These are phyloP conservation scores for Cybosia mesomella DNA, from an alignment of 2,888 invertebrate genomes.

Conservation along the genomic window DNA sequence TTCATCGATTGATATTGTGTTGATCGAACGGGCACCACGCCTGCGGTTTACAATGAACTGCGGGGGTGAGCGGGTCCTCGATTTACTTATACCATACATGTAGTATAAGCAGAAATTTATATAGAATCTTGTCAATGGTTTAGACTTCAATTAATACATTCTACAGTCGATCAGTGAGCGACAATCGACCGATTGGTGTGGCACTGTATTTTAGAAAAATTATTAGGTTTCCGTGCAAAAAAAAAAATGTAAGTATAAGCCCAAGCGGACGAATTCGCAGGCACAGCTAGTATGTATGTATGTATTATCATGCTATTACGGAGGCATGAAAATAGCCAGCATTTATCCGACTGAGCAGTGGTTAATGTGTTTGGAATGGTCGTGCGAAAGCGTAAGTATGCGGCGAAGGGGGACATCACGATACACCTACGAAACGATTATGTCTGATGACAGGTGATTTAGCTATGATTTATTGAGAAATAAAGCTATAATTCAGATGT, in stretches of 20 bases:
- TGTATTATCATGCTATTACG: slow-evolving; percentile 32
- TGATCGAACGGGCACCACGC: too few relatives aligned
- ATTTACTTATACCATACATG: too few relatives aligned
- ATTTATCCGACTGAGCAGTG: slow-evolving; percentile 29
- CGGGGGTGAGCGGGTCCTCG: too few relatives aligned
- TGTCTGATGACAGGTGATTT: not conserved
- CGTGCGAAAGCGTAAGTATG: slow-evolving; percentile 23
- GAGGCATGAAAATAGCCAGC: slow-evolving; percentile 37
- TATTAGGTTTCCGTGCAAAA: not conserved
- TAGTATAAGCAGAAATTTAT: too few relatives aligned
- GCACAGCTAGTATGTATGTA: not conserved
- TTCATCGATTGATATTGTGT: too few relatives aligned
- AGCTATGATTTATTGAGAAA: slow-evolving; percentile 2
- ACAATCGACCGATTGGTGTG: too few relatives aligned
- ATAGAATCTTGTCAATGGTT: too few relatives aligned
- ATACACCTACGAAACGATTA: not conserved
- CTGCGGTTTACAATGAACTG: too few relatives aligned
- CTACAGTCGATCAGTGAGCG: too few relatives aligned
- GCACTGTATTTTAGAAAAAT: too few relatives aligned
- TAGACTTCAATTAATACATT: too few relatives aligned
- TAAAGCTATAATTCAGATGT: not conserved
- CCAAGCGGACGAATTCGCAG: not conserved
- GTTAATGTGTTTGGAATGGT: slow-evolving; percentile 36
- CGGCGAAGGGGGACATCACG: slow-evolving; percentile 1
- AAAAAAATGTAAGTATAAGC: too few relatives aligned